A percentile compares a stretch with the other conserved stretches of the same genome.
Conservation (phyloP, 2,888 invertebrate species). For the Drosophila mettleri region DNA sequence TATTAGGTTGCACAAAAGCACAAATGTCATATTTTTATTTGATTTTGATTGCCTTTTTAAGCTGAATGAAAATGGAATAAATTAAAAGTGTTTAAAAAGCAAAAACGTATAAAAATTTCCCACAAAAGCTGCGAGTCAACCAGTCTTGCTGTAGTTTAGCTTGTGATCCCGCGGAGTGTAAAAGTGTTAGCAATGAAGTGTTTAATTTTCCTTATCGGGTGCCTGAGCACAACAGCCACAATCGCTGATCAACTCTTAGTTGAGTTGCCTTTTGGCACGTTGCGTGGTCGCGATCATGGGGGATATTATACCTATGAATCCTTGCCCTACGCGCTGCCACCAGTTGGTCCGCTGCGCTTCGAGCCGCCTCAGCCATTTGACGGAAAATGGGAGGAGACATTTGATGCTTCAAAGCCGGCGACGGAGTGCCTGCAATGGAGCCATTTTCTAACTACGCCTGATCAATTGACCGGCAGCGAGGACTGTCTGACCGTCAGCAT, state of each 20-base stretch:
- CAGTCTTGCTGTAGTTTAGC: background rate
- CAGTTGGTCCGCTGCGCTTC: constrained; percentile 88
- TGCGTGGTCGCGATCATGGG: constrained; percentile 71
- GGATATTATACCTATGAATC: constrained; percentile 88
- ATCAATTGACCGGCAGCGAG: constrained; percentile 86
- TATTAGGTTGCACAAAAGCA: background rate
- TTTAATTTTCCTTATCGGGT: background rate
- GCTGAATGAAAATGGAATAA: background rate
- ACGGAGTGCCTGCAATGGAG: constrained; percentile 88
- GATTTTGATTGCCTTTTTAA: background rate
- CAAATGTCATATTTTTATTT: background rate
- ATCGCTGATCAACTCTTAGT: constrained; percentile 41
- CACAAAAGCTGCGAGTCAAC: background rate
- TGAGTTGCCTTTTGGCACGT: constrained; percentile 67
- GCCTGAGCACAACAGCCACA: background rate
- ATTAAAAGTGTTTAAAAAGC: background rate
- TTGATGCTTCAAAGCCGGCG: constrained; percentile 87
- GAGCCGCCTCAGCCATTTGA: constrained; percentile 81
- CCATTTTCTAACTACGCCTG: constrained; percentile 81
- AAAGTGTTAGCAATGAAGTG: constrained; percentile 1
- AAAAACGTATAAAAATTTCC: background rate
- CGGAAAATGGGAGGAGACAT: constrained; percentile 63
- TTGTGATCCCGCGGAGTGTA: background rate
- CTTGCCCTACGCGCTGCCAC: constrained; percentile 89
- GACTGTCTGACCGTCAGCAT: constrained; percentile 89